A percentile compares a stretch with the other conserved stretches of the same genome.
These are phyloP conservation scores for Hippocampus barbouri DNA, from an alignment of 2,113 vertebrate species.

Conservation along the genomic window DNA sequence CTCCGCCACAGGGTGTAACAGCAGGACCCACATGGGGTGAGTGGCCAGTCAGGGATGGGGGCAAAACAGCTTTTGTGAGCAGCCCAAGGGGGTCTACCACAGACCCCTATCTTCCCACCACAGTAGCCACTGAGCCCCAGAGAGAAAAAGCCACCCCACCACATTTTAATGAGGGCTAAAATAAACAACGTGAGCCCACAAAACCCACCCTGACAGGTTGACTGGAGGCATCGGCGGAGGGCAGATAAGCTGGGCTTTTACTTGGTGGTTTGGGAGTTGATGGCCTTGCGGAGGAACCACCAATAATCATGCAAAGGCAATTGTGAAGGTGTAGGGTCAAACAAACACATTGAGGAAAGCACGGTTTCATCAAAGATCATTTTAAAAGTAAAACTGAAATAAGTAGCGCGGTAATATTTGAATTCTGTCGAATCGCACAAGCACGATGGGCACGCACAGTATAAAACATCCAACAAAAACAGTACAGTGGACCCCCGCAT, in stretches of 20 bases:
- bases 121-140: conserved; percentile 58
- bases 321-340: conserved; percentile 3
- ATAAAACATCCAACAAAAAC: too few species aligned
- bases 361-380: too few species aligned
- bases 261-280: conserved; percentile 40
- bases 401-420: too few species aligned
- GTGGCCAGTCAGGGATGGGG: conserved; percentile 35
- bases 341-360: not conserved
- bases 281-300: conserved; percentile 23
- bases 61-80: conserved; percentile 52
- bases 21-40: conserved; percentile 54
- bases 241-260: conserved; percentile 49
- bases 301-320: conserved; percentile 12
- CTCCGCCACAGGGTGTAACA: conserved; percentile 61
- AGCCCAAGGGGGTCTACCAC: conserved; percentile 63
- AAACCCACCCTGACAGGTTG: conserved; percentile 60
- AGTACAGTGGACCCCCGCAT: too few species aligned
- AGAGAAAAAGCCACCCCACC: conserved; percentile 62
- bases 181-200: conserved; percentile 66
- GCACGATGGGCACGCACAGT: too few species aligned
- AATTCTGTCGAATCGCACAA: too few species aligned
- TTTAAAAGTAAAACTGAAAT: too few species aligned
- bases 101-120: conserved; percentile 62
- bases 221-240: conserved; percentile 47
- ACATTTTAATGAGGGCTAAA: conserved; percentile 67